Evolutionary conservation across 1,140 invertebrate genomes (phyloP), one percentile per base, ranked within the genome.

Genomic region (Wiebesia pumilae): DNA sequence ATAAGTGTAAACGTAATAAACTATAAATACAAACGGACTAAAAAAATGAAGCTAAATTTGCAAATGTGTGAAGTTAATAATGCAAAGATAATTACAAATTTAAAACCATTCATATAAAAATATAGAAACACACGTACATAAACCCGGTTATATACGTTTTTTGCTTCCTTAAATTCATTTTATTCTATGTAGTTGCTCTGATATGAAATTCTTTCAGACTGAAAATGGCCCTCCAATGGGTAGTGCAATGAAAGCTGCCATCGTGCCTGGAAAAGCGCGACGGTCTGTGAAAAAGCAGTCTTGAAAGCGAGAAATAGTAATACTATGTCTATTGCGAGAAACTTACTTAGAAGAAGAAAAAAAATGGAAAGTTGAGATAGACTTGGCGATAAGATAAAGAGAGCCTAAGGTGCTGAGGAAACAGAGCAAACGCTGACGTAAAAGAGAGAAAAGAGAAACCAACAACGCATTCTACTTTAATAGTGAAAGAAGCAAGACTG

Each of bases 371-470:
- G 24, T 40, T 38, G 33, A 75, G 38, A 43, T 40, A 75, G 21
- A 75, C 1, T 7, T 30, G 24, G 58, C 10, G 47, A 38, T 30
- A 54, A 73, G 19, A 1, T 38, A 51, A 6, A 58, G 30, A 71
- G 75, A 27, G 38, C 9, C 12, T 24, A 35, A 87, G 71, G 54
- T 62, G 67, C 38, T 78, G 62, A 27, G 38, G 78, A 65, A 84
- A 78, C 35, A 82, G n/a, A 67, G 73, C 35, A 38, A 77, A 75
- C 6, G 47, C 33, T 35, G n/a, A 62, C 54, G 30, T 16, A 67
- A 3, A 62, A 62, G n/a, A 10, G 75, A 83, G 65, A 87, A 85
- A 80, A 88, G 87, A 87, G 73, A 88, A 73, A 78, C 84, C 86
- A 73, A 86, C 21, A 67, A 43, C 21, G 33, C 30, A 80, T 75